Base-by-base conservation (phyloP, 2,888 invertebrate species). In the Salpingus planirostris region DNA sequence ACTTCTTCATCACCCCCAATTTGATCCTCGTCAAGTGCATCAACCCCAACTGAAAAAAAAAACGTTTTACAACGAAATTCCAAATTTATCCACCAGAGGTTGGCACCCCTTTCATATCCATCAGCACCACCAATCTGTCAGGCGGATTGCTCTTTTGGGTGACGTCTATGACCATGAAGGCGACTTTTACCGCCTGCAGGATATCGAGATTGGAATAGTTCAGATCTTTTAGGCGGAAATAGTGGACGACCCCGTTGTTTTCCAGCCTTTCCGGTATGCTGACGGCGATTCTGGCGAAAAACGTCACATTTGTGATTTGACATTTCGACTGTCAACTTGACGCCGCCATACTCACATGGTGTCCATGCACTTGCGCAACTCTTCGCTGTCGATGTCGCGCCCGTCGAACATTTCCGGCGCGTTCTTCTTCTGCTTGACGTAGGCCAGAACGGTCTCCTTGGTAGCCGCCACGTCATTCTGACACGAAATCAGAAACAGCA, bases 61-160 rank as follows among this genome's bases (percentile, higher is more conserved):
- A 11, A 29, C 7, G n/a, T 4, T 10, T 21, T 4, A 21, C 14
- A 8, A 6, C n/a, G n/a, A n/a, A n/a, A n/a, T 5, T 24, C 11
- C n/a, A 40, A 34, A 11, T 33, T 49, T 21, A n/a, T n/a, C n/a
- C n/a, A n/a, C n/a, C n/a, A n/a, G n/a, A n/a, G n/a, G n/a, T n/a
- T n/a, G n/a, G n/a, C n/a, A 55, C 55, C 8, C 53, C 54, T 46
- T 50, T 50, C 42, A 51, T 50, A 31, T 57, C 57, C 10, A 57
- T 47, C 7, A 57, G 32, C 3, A 53, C 55, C 2, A 54, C 42
- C 3, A 57, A 29, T n/a, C 52, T 52, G 33, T 28, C 38, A 2
- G 57, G 57, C 2, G 52, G 49, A 35, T 55, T 46, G 25, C 43
- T 43, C 25, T 49, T 46, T 29, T 52, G 47, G 15, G 47, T 37